These are phyloP conservation scores for Ranitomeya imitator DNA, from an alignment of 2,113 vertebrate species.

Conservation along the genomic window DNA sequence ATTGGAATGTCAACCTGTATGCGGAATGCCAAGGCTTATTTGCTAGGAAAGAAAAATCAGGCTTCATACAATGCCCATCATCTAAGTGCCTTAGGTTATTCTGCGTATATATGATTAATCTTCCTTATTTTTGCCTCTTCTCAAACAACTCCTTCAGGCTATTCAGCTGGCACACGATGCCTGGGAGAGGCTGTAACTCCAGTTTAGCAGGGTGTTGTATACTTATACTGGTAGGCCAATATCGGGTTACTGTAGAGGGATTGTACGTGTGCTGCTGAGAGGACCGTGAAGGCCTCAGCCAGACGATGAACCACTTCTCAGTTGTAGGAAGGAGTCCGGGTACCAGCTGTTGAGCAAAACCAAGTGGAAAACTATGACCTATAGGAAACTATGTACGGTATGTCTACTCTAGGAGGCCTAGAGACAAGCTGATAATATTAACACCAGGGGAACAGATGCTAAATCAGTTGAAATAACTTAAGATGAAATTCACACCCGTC, in stretches of 20 bases:
- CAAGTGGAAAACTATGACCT: slow-evolving; percentile 79
- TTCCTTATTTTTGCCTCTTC: background rate
- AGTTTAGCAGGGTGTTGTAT: background rate
- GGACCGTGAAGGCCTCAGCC: background rate
- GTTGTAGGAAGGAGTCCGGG: slow-evolving; percentile 66
- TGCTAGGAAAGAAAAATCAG: background rate
- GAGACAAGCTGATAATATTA: slow-evolving; percentile 62
- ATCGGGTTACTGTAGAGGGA: background rate
- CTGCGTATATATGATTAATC: background rate
- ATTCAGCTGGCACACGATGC: slow-evolving; percentile 32
- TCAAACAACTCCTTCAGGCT: slow-evolving; percentile 39
- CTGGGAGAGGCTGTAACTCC: slow-evolving; percentile 29
- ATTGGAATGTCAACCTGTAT: background rate
- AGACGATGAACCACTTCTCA: slow-evolving; percentile 56
- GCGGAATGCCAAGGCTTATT: background rate
- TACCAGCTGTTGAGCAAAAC: slow-evolving; percentile 73
- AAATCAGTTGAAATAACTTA: slow-evolving; percentile 68
- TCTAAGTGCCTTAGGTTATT: background rate
- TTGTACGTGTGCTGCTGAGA: background rate
- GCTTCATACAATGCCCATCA: background rate
- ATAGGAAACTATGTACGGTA: slow-evolving; percentile 74
- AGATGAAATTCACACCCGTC: slow-evolving; percentile 61
- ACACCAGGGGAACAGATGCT: slow-evolving; percentile 68
- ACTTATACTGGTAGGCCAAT: slow-evolving; percentile 29
- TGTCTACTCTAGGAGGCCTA: slow-evolving; percentile 62